Evolutionary conservation across 2,888 invertebrate species (phyloP).

Genomic region (Aricia artaxerxes): DNA sequence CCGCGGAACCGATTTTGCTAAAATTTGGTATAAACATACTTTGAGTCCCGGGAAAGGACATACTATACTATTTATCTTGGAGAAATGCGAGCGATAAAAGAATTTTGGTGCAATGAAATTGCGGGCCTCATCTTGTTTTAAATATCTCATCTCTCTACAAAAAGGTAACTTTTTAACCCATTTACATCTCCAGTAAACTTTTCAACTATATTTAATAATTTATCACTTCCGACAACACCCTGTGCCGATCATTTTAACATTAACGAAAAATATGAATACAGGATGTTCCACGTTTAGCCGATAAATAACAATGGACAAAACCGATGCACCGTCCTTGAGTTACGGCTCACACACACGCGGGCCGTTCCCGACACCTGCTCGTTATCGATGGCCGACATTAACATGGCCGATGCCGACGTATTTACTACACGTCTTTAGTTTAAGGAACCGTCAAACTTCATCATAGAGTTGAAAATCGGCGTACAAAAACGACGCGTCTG

Average conservation of each 20-base stretch:
- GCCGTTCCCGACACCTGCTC: constrained; percentile 69
- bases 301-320: constrained; percentile 49
- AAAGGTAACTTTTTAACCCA: not conserved
- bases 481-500: too few relatives aligned
- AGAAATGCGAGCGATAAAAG: too few relatives aligned
- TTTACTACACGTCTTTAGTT: constrained; percentile 28
- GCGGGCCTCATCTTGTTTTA: too few relatives aligned
- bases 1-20: too few relatives aligned
- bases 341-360: constrained; percentile 55
- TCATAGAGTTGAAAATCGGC: not conserved
- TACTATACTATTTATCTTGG: too few relatives aligned
- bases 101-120: too few relatives aligned
- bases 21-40: too few relatives aligned
- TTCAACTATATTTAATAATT: not conserved
- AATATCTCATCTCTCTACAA: not conserved
- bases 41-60: too few relatives aligned
- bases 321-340: constrained; percentile 52
- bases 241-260: constrained; percentile 17
- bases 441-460: not conserved
- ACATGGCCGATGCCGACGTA: constrained; percentile 38
- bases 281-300: constrained; percentile 47
- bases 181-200: not conserved
- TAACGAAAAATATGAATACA: constrained; percentile 41
- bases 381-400: constrained; percentile 61
- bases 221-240: not conserved